Base-by-base conservation (phyloP, 2,797 vertebrate genomes). In the Siniperca scherzeri region DNA sequence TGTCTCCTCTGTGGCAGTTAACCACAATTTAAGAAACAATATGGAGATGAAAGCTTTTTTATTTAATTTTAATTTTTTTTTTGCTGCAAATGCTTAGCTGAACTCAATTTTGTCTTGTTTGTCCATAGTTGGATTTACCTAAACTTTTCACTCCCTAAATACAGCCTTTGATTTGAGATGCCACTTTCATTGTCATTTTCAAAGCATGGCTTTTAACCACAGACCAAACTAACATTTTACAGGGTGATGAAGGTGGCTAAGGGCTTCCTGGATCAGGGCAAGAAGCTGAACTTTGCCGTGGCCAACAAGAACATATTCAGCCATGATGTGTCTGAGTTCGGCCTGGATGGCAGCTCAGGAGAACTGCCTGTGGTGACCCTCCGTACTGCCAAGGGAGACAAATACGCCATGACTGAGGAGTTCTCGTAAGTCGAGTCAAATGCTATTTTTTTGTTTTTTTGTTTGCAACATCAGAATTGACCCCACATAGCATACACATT, bases 231-330 rank as follows among this genome's bases (percentile, higher is more conserved):
- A 0, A 33, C 7, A 0, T 74, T 72, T 66, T 74, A 10, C 92
- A 99, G 99, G 90, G 98, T 99, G 84, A 99, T 99, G 98, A 99
- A 98, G 95, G 95, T 99, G 72, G 98, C 98, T 36, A 98, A 97
- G 92, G 90, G 95, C 77, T 99, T 99, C 92, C 91, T 99, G 83
- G 97, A 99, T 85, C 97, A 97, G 87, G 98, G 98, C 7, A 96
- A 97, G 82, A 96, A 95, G 60, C 94, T 99, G 81, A 95, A 78
- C 87, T 99, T 97, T 14, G 98, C 98, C 8, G 96, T 99, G 73
- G 98, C 98, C 74, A 98, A 90, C 94, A 97, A 96, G 80, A 97
- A 96, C 89, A 48, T 80, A 14, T 99, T 99, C 92, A 91, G 92
- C 86, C 96, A 98, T 0, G 98, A 99, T 0, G 86, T 99, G 27